A percentile compares a stretch with the other conserved stretches of the same genome.
Conservation (phyloP, 1,140 invertebrate species). For the Solenopsis invicta region DNA sequence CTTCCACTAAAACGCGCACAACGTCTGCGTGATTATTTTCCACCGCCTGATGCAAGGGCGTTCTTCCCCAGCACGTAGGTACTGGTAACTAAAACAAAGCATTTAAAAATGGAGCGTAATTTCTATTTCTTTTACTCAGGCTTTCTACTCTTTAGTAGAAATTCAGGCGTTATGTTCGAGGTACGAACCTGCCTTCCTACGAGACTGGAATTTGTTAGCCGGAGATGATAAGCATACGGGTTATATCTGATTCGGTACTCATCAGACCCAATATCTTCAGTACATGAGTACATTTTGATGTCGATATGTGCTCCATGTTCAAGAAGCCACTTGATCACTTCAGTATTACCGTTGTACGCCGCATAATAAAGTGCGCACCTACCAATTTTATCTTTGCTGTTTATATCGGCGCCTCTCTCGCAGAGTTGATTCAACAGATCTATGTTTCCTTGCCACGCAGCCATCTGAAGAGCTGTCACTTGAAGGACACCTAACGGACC, state of each 20-base stretch:
- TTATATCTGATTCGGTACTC: no score
- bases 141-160: neutral
- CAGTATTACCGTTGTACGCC: constrained; percentile 51
- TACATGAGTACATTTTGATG: no score
- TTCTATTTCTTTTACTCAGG: neutral
- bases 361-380: constrained; percentile 75
- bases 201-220: neutral
- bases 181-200: constrained; percentile 47
- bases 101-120: neutral
- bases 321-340: constrained; percentile 66
- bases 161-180: neutral
- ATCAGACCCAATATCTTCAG: no score
- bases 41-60: constrained; percentile 78
- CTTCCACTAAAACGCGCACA: constrained; percentile 71
- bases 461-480: no score
- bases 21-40: no score
- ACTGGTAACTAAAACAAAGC: constrained; percentile 61
- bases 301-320: constrained; percentile 53
- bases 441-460: constrained; percentile 68
- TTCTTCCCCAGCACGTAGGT: constrained; percentile 76
- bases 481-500: no score
- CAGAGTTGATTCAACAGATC: constrained; percentile 63
- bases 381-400: no score
- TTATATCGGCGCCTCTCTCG: no score
- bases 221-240: no score